Evolutionary conservation across 2,888 invertebrate species (phyloP), one percentile per base, ranked within the genome.

Genomic region (Petrophora chlorosata): DNA sequence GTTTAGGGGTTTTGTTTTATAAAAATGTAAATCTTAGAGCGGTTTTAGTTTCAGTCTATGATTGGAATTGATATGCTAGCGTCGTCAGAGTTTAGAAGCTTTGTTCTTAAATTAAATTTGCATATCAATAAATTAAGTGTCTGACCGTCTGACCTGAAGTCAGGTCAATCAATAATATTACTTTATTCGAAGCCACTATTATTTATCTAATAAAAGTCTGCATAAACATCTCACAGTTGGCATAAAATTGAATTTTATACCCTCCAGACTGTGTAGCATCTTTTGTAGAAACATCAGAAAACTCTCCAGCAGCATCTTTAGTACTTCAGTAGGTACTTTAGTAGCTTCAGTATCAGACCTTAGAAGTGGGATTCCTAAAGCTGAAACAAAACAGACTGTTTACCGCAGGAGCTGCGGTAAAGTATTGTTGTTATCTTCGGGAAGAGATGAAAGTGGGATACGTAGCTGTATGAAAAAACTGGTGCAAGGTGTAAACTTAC

Each of bases 371-470:
- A 32, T 33, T 25, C 15, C 16, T 26, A 17, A 22, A 23, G 25
- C 14, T 14, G 36, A 51, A 46, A 51, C 48, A 48, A 55, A 30
- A 47, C 39, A 30, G 39, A 33, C 40, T 41, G 48, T 62, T 51
- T 49, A 40, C 47, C 47, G 32, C 53, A 48, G 42, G 22, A 40
- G 55, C 62, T 61, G 60, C 40, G 44, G 50, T 52, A 58, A 57
- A 55, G 56, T 60, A 51, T 56, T 56, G 43, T 52, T 53, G 34
- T 52, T 64, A 59, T 65, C 63, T 63, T 38, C 43, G 41, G 53
- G 52, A 54, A 45, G 47, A 54, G 58, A 63, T 61, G 48, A 56
- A 63, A 67, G 56, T 59, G 41, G 56, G 50, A 55, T 60, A 59
- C 47, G 47, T 56, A 58, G 41, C 32, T 46, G 30, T 59, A 48